Conservation (phyloP, 2,113 vertebrate genomes). For the Alethe castanea region DNA sequence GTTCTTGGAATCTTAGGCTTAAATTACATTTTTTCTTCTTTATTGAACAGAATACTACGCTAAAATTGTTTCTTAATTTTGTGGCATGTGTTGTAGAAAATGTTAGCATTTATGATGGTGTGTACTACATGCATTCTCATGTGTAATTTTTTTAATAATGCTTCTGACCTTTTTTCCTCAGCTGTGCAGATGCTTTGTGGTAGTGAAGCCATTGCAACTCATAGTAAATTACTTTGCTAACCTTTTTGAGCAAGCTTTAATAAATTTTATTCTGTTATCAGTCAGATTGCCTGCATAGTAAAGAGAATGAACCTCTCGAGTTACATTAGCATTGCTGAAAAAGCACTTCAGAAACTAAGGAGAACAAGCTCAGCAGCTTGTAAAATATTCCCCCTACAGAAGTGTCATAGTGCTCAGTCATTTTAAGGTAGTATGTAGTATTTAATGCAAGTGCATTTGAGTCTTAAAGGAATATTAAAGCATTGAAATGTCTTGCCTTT, state of each 20-base stretch:
- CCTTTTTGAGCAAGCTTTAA: not conserved
- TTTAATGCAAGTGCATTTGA: not conserved
- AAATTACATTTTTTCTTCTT: not conserved
- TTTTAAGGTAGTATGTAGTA: not conserved
- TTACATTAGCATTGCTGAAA: not conserved
- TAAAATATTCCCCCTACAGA: not conserved
- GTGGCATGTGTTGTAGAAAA: not conserved
- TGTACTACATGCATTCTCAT: not conserved
- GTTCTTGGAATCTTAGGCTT: not conserved
- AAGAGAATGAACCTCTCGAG: not conserved
- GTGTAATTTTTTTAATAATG: not conserved
- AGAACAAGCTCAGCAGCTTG: not conserved
- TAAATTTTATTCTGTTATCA: not conserved
- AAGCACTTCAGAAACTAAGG: not conserved
- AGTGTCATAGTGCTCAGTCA: not conserved
- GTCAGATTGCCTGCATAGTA: not conserved
- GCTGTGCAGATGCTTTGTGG: not conserved
- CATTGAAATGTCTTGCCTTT: not conserved
- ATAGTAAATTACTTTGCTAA: conserved; percentile 17
- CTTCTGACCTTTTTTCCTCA: conserved; percentile 27
- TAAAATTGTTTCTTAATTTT: not conserved
- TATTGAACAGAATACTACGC: not conserved
- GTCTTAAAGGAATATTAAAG: not conserved
- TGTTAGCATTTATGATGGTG: not conserved
- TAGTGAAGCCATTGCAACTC: not conserved